Base-by-base conservation (phyloP, 2,888 invertebrate genomes). In the Calliphora vomitoria region DNA sequence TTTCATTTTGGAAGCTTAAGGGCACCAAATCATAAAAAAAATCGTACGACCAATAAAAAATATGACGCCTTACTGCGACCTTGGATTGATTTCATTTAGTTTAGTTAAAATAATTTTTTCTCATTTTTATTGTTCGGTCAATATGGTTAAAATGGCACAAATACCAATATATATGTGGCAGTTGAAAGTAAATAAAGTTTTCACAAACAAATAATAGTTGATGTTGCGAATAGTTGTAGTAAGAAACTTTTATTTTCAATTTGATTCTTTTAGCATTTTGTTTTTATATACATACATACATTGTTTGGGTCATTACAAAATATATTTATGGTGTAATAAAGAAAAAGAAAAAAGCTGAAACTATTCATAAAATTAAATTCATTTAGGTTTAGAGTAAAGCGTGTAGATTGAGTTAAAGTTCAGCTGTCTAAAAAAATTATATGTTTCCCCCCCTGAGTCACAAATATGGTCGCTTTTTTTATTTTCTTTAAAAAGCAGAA, bases 21-120 rank as follows among this genome's bases (percentile, higher is more conserved):
- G 81, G 72, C 81, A 53, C 64, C 72, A 64, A 64, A 72, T 41
- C 25, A 50, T 47, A 68, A 68, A 8, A n/a, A 53, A 38, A 31
- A n/a, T 15, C 25, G 2, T 25, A 2, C 25, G 2, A 41, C 3
- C 13, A 20, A 38, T 11, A 68, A 44, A 68, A 20, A 38, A 58
- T 31, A 38, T 69, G 60, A 58, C 80, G 80, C 80, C 80, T 62
- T 53, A 25, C 62, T 50, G n/a, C 6, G 71, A 53, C 80, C 71
- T 80, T 80, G 71, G 6, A 62, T 50, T 41, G 18, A 41, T 55
- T 69, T 38, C 50, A 80, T 60, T 60, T 38, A 47, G 60, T 79
- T 47, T 58, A 60, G 35, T 71, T 50, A 50, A 47, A 35, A 5
- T 35, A 8, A 3, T 44, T 18, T 8, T n/a, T 18, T 11, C 18